Evolutionary conservation across 2,113 vertebrate species (phyloP).

Genomic region (Bubo scandiacus): DNA sequence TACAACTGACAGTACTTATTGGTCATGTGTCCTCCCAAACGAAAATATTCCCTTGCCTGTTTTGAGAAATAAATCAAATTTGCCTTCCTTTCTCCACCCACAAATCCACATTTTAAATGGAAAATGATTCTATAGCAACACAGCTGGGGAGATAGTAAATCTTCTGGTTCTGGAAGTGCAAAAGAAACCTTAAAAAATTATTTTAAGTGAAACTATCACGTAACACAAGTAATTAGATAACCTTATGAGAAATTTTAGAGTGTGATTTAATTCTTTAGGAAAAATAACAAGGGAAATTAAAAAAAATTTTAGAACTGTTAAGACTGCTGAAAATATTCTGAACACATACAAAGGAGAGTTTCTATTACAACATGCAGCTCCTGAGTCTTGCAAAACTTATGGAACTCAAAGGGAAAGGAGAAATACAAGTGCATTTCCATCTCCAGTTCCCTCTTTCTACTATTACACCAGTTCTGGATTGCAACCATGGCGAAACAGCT

Average conservation of each 20-base stretch:
- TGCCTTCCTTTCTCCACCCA: background rate
- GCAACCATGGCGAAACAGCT: background rate
- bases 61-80: background rate
- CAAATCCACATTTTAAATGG: background rate
- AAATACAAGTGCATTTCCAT: background rate
- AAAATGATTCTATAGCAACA: background rate
- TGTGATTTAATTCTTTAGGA: background rate
- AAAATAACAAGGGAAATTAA: background rate
- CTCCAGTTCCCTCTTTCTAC: background rate
- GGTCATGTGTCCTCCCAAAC: accelerated
- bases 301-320: background rate
- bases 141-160: background rate
- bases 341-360: background rate
- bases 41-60: background rate
- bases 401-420: background rate
- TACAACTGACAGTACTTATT: background rate
- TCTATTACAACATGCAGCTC: background rate
- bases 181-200: background rate
- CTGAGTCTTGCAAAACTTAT: background rate
- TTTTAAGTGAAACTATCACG: background rate
- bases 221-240: background rate
- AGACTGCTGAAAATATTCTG: background rate
- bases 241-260: background rate
- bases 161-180: background rate
- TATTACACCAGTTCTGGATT: background rate